Evolutionary conservation across 1,140 invertebrate genomes (phyloP).

Genomic region (Bombus pyrosoma): DNA sequence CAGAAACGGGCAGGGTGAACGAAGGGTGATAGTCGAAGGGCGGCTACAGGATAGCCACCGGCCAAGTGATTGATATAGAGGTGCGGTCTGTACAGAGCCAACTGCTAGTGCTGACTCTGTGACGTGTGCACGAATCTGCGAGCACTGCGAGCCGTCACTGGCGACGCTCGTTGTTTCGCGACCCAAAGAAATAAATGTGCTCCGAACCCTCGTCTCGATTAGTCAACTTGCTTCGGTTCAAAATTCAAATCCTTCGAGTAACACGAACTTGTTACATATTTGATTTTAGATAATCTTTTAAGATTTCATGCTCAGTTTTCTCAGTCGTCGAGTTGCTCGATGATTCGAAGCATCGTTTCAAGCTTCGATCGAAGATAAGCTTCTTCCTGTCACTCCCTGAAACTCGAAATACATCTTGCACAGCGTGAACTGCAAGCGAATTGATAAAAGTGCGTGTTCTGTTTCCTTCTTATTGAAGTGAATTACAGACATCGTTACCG

Average conservation of each 20-base stretch:
- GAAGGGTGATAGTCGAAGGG: conserved; percentile 73
- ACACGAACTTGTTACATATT: no score
- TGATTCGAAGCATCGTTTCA: no score
- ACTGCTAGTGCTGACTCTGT: conserved; percentile 81
- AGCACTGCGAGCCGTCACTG: conserved; percentile 74
- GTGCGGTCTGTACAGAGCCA: conserved; percentile 77
- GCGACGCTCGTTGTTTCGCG: conserved; percentile 52
- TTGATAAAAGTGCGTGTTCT: no score
- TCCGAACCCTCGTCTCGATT: conserved; percentile 27
- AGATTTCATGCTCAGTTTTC: background rate
- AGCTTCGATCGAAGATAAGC: no score
- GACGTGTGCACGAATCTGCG: conserved; percentile 78
- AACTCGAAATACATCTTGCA: no score
- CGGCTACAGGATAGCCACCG: conserved; percentile 73
- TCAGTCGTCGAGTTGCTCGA: no score
- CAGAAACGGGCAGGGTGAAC: conserved; percentile 64
- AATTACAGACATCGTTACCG: no score
- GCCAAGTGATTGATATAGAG: conserved; percentile 83
- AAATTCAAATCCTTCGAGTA: background rate
- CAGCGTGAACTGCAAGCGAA: no score
- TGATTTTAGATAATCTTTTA: background rate
- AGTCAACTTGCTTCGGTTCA: background rate
- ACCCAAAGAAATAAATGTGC: conserved; percentile 67
- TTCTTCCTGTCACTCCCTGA: no score
- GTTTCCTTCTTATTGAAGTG: no score